Base-by-base conservation (phyloP, 2,113 vertebrate species). In the Neopipo cinnamomea region DNA sequence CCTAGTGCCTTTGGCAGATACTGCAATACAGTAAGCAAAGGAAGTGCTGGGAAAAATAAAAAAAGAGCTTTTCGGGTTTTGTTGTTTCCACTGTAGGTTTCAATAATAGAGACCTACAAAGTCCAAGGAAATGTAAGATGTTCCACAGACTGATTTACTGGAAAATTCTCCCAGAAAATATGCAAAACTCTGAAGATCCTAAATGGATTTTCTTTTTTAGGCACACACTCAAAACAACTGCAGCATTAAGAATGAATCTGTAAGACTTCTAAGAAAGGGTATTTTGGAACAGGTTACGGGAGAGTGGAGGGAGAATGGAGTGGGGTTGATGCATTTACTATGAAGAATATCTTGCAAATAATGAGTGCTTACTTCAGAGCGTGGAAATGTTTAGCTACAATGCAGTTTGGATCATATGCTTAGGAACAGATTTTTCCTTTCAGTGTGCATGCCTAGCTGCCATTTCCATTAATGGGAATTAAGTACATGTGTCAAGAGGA, bases 391-490 rank as follows among this genome's bases (percentile, higher is more conserved):
- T 96, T 96, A 95, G 91, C 88, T 95, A 96, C 89, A 93, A 94
- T 95, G 92, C 93, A 94, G 84, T 90, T 97, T 95, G 93, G 89
- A 95, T 95, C 88, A 77, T 93, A 96, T 95, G 96, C 94, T 93
- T 52, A 88, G 92, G 94, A 97, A 97, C 93, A 96, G 93, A 94
- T 94, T 95, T 97, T 94, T 87, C 91, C 95, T 93, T 95, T 89
- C 91, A 93, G 72, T 81, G 77, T 95, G 84, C 94, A 95, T 87
- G 93, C 93, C 89, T 96, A 96, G 85, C 96, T 97, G 93, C 92
- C 96, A 95, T 97, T 97, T 96, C 96, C 96, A 97, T 97, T 96
- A 97, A 97, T 95, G 92, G 95, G 94, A 95, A 97, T 97, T 97
- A 95, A 97, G 93, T 97, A 96, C 86, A 75, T 93, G 94, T 97